These are phyloP conservation scores for Caenorhabditis sp. DNA, from an alignment of 2,888 invertebrate species.

Conservation along the genomic window DNA sequence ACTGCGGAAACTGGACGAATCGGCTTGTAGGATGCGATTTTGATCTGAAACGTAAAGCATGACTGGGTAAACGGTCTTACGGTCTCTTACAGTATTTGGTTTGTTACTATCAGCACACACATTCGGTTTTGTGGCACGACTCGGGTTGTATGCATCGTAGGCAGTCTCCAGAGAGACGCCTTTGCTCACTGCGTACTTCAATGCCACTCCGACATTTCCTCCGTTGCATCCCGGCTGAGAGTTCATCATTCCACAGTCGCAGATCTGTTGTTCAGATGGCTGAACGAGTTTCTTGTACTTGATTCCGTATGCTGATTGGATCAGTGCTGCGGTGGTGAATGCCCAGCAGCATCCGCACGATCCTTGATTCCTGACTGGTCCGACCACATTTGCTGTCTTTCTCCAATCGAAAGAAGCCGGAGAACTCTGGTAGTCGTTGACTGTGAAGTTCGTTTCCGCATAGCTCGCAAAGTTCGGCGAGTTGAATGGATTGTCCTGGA, in stretches of 20 bases:
- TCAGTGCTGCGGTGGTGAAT: not conserved
- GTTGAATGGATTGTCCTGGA: too few relatives aligned
- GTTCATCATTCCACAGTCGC: not conserved
- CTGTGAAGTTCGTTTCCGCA: not conserved
- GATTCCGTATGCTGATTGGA: not conserved
- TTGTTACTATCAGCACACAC: not conserved
- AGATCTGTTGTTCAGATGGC: conserved; percentile 5
- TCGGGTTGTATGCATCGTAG: not conserved
- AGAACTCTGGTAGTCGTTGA: not conserved
- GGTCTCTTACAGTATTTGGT: not conserved
- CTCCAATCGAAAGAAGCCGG: conserved; percentile 6
- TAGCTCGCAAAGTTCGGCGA: too few relatives aligned
- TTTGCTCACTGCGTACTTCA: not conserved
- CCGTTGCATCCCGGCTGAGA: conserved; percentile 4
- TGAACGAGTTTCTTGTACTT: not conserved
- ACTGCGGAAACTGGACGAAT: not conserved
- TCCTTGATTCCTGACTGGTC: not conserved
- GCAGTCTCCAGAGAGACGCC: not conserved
- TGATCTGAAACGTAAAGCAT: not conserved
- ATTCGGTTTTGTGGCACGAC: not conserved
- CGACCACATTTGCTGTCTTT: not conserved
- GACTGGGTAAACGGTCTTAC: not conserved
- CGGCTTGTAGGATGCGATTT: not conserved
- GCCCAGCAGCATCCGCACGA: conserved; percentile 12
- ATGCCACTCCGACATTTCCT: not conserved